A percentile compares a stretch with the other conserved stretches of the same genome.
Conservation (phyloP, 2,797 vertebrate genomes). For the Cyclura pinguis region DNA sequence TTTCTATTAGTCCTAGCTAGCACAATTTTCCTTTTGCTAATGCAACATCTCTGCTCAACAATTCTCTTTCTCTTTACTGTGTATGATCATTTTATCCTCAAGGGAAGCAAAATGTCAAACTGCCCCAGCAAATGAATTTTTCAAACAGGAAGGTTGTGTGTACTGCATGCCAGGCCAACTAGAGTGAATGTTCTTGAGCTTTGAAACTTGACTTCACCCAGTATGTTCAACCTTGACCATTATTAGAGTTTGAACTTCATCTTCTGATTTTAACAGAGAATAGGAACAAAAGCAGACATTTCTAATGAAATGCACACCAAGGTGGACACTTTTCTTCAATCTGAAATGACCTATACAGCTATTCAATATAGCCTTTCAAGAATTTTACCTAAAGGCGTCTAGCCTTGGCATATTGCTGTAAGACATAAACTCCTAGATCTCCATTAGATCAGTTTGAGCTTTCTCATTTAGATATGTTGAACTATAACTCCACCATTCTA, state of each 20-base stretch:
- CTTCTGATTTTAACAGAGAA: neutral
- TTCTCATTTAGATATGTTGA: neutral
- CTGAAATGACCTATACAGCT: neutral
- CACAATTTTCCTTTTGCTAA: neutral
- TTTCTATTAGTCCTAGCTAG: neutral
- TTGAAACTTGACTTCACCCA: neutral
- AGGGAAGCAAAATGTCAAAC: rapidly evolving
- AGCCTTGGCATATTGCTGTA: too few species aligned
- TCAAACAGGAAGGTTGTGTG: neutral
- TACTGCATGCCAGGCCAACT: neutral
- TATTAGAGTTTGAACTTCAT: conserved; percentile 11
- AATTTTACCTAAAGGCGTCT: conserved; percentile 11
- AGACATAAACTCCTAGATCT: neutral
- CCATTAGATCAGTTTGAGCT: neutral
- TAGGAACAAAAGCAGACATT: neutral
- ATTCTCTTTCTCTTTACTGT: neutral
- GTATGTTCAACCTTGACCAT: neutral
- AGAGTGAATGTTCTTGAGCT: neutral
- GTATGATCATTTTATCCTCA: conserved; percentile 18
- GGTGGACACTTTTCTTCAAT: neutral
- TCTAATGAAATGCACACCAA: neutral
- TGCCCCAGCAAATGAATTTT: conserved; percentile 2
- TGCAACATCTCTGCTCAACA: neutral
- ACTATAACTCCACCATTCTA: neutral
- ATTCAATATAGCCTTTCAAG: neutral